Conservation (phyloP, 2,888 invertebrate species). For the Microdon myrmicae region DNA sequence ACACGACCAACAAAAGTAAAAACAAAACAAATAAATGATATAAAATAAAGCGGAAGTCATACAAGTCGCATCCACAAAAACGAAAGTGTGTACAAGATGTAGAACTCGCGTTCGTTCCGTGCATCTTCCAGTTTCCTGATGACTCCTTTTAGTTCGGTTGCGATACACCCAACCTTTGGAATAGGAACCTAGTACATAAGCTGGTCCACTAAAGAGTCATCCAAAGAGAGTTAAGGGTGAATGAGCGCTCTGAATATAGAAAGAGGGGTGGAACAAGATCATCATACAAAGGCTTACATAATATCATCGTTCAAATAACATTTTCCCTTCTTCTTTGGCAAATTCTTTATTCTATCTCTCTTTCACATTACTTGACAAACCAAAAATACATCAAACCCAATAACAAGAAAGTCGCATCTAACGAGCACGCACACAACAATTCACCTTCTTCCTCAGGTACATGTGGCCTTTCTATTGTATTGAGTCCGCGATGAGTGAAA, state of each 20-base stretch:
- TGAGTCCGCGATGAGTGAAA: constrained; percentile 25
- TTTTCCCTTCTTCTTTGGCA: constrained; percentile 8
- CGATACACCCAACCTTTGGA: too few relatives aligned
- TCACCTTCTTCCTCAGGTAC: constrained; percentile 39
- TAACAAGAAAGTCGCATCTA: constrained; percentile 12
- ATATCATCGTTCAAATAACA: constrained; percentile 25
- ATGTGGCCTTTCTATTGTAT: constrained; percentile 33
- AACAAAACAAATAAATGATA: constrained; percentile 23
- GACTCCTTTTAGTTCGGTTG: too few relatives aligned
- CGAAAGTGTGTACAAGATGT: too few relatives aligned
- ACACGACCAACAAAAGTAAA: constrained; percentile 10
- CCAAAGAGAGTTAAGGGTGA: constrained; percentile 38
- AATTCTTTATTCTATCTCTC: constrained; percentile 25
- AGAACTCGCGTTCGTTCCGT: too few relatives aligned
- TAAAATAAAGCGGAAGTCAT: too few relatives aligned
- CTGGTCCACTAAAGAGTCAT: constrained; percentile 22
- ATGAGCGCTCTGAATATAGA: too few relatives aligned
- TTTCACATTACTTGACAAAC: constrained; percentile 19
- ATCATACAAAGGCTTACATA: constrained; percentile 47
- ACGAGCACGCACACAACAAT: constrained; percentile 31
- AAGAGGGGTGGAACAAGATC: constrained; percentile 13
- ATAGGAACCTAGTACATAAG: constrained; percentile 16
- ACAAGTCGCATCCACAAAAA: too few relatives aligned
- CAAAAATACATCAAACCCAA: constrained; percentile 9
- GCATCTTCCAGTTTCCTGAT: too few relatives aligned